Evolutionary conservation across 1,140 invertebrate genomes (phyloP).

Genomic region (Nasonia longicornis): DNA sequence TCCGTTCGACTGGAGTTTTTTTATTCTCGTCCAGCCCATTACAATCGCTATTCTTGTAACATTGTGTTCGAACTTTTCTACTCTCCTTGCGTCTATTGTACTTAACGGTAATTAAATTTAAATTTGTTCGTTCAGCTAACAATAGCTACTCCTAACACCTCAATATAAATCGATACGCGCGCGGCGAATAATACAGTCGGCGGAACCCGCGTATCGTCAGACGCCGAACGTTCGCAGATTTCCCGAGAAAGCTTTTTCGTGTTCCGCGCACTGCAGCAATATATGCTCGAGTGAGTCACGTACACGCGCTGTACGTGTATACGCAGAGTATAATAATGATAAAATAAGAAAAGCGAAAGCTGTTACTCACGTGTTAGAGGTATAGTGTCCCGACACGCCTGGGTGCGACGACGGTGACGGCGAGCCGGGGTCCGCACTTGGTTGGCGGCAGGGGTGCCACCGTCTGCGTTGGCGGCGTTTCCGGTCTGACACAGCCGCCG

Average conservation of each 20-base stretch:
- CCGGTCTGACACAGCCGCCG: constrained; percentile 68
- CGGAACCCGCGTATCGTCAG: no score
- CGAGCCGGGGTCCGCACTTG: constrained; percentile 67
- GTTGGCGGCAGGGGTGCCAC: constrained; percentile 59
- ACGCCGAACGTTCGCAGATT: no score
- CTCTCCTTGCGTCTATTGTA: neutral
- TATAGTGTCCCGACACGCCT: constrained; percentile 69
- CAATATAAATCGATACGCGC: constrained; percentile 5
- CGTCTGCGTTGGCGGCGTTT: constrained; percentile 67
- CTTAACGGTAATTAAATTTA: constrained; percentile 24
- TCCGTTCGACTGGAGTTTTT: neutral
- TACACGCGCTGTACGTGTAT: neutral
- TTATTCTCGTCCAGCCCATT: neutral
- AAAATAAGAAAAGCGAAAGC: neutral
- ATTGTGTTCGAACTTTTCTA: constrained; percentile 10
- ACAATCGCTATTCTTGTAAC: constrained; percentile 32
- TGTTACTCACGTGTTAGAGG: constrained; percentile 66
- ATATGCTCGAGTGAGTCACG: neutral
- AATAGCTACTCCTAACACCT: neutral
- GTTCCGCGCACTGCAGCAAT: no score
- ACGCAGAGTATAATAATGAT: neutral
- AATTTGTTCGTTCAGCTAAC: constrained; percentile 22
- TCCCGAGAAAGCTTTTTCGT: no score
- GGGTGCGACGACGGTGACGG: constrained; percentile 66
- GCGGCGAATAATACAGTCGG: no score